Evolutionary conservation across 1,140 invertebrate genomes (phyloP).

Genomic region (Araneus ventricosus): DNA sequence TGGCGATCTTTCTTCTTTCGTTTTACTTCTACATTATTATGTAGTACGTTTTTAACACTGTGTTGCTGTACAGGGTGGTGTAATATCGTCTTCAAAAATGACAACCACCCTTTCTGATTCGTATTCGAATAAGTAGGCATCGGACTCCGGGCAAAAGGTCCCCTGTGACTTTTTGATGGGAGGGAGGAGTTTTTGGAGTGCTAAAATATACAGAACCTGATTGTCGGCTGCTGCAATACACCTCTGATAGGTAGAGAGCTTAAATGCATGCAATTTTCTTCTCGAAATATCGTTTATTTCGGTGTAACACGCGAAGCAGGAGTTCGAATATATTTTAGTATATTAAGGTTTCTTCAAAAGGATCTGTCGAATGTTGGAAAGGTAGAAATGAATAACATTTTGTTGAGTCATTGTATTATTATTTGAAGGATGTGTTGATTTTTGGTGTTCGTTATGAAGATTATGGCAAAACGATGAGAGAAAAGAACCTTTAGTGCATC

Average conservation of each 20-base stretch:
- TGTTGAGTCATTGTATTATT: no score
- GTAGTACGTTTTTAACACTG: conserved; percentile 19
- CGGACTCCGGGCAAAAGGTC: conserved; percentile 11
- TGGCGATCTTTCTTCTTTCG: neutral
- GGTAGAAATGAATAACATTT: no score
- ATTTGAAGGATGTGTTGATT: no score
- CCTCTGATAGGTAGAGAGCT: neutral
- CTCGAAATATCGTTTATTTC: neutral
- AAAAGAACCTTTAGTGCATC: no score
- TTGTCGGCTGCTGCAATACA: conserved; percentile 10
- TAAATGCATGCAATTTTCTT: conserved; percentile 10
- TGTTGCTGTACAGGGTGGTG: neutral
- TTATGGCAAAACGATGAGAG: no score
- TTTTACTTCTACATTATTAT: conserved; percentile 17
- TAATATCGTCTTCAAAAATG: conserved; percentile 29
- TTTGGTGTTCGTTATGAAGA: no score
- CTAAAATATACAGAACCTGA: conserved; percentile 21
- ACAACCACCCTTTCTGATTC: conserved; percentile 22
- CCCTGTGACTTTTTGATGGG: neutral
- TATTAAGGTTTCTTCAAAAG: neutral
- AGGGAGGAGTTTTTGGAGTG: neutral
- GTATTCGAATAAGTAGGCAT: neutral
- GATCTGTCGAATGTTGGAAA: neutral
- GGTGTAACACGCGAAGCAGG: neutral
- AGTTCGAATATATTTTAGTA: neutral